These are phyloP conservation scores for Amblyopsis rosae DNA, from an alignment of 2,113 vertebrate species.

Conservation along the genomic window DNA sequence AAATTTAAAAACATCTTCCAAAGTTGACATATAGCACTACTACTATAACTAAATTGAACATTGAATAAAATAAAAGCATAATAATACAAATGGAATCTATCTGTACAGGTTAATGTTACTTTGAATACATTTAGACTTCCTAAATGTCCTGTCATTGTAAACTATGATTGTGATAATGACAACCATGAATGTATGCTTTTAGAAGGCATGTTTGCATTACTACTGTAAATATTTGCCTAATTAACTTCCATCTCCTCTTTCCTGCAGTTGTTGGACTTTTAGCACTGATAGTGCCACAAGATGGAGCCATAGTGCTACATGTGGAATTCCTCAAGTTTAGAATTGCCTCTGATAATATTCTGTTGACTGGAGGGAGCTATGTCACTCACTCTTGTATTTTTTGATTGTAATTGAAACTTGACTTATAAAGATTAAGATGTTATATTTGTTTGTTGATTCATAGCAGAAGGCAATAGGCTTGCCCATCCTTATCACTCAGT, in stretches of 20 bases:
- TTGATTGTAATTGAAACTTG: slow-evolving; percentile 9
- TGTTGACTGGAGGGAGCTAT: slow-evolving; percentile 9
- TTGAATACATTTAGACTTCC: too few species aligned
- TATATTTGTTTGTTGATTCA: slow-evolving; percentile 27
- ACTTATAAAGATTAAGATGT: neutral
- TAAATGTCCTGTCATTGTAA: too few species aligned
- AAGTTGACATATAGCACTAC: too few species aligned
- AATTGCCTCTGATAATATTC: neutral
- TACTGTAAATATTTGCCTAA: neutral
- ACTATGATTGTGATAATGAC: too few species aligned
- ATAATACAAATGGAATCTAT: too few species aligned
- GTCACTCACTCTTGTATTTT: slow-evolving; percentile 13
- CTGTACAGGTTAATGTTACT: too few species aligned
- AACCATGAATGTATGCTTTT: too few species aligned
- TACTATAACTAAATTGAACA: too few species aligned
- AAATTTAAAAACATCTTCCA: too few species aligned
- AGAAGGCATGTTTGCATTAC: neutral
- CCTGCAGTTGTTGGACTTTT: slow-evolving; percentile 74
- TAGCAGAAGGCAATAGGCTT: slow-evolving; percentile 9
- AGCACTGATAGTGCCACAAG: slow-evolving; percentile 51
- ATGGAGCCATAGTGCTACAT: slow-evolving; percentile 58
- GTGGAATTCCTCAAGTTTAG: neutral
- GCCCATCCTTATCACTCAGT: slow-evolving; percentile 11
- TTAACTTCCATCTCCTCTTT: slow-evolving; percentile 9
- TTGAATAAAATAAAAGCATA: too few species aligned